A percentile compares a stretch with the other conserved stretches of the same genome.
Evolutionary conservation across 2,113 vertebrate species (phyloP).

Genomic region (Elgaria multicarinata): DNA sequence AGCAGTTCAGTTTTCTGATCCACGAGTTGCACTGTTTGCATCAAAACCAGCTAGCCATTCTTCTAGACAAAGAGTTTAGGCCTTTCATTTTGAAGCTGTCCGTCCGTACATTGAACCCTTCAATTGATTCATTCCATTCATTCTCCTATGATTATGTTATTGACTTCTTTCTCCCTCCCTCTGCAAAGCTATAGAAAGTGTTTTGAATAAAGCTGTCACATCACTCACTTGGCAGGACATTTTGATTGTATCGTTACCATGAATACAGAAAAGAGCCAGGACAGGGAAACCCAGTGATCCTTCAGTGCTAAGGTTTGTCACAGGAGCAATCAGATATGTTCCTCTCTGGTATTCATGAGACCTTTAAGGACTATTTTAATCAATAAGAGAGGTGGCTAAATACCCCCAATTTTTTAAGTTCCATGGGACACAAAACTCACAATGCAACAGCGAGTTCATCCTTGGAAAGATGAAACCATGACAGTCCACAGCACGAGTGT

Average conservation of each 20-base stretch:
- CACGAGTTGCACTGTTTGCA: not conserved
- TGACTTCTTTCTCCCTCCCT: not conserved
- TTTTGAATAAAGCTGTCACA: not conserved
- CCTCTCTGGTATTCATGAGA: too few relatives aligned
- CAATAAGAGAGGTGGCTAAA: too few relatives aligned
- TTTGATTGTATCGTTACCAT: not conserved
- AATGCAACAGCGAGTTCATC: too few relatives aligned
- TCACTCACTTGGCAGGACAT: not conserved
- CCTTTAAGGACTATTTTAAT: too few relatives aligned
- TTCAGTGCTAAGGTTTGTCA: too few relatives aligned
- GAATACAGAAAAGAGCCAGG: not conserved
- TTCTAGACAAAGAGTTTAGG: not conserved
- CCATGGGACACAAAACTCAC: too few relatives aligned
- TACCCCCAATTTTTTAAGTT: too few relatives aligned
- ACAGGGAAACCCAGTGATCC: too few relatives aligned
- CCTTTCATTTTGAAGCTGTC: not conserved
- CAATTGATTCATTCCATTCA: not conserved
- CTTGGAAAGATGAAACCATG: not conserved
- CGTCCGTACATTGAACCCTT: not conserved
- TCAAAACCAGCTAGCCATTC: not conserved
- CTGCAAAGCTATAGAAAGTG: not conserved
- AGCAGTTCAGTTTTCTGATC: accelerated
- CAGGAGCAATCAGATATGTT: too few relatives aligned
- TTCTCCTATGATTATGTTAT: not conserved
- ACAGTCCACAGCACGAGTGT: not conserved